A percentile compares a stretch with the other conserved stretches of the same genome.
Conservation (phyloP, 2,888 invertebrate genomes). For the Lordiphosa fenestrarum region DNA sequence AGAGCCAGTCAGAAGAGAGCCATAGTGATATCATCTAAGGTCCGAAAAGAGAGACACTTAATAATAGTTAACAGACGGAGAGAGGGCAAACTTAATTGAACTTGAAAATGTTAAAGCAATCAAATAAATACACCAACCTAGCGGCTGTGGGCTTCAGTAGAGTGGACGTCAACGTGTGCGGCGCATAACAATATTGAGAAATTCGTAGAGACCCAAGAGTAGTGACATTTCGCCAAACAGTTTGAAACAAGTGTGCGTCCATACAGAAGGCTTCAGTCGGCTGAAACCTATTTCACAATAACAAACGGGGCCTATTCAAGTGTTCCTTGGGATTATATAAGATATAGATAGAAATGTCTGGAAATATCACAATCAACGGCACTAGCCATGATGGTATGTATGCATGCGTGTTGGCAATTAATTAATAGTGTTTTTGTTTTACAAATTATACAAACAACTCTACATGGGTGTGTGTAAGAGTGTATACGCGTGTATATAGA, state of each 20-base stretch:
- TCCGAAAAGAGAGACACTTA: constrained; percentile 2
- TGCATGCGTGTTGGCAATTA: constrained; percentile 16
- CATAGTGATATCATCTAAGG: not conserved
- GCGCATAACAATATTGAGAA: constrained; percentile 3
- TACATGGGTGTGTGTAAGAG: too few relatives aligned
- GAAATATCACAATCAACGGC: constrained; percentile 54
- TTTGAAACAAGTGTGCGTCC: not conserved
- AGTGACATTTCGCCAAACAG: not conserved
- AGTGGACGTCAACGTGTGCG: constrained; percentile 15
- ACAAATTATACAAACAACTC: too few relatives aligned
- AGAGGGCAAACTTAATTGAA: constrained; percentile 16
- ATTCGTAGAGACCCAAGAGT: constrained; percentile 1
- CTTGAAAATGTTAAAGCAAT: constrained; percentile 17
- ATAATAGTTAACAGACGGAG: constrained; percentile 16
- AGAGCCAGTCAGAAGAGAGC: constrained; percentile 2
- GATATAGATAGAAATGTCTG: constrained; percentile 44
- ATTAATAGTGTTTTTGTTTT: constrained; percentile 2
- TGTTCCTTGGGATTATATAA: constrained; percentile 37
- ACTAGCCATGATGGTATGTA: constrained; percentile 48
- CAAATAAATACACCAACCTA: constrained; percentile 34
- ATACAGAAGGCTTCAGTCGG: not conserved
- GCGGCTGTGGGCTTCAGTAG: constrained; percentile 21
- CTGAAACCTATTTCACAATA: constrained; percentile 16
- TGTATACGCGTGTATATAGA: too few relatives aligned
- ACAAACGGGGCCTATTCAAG: constrained; percentile 13